Base-by-base conservation (phyloP, 2,113 vertebrate species). In the Ia io region DNA sequence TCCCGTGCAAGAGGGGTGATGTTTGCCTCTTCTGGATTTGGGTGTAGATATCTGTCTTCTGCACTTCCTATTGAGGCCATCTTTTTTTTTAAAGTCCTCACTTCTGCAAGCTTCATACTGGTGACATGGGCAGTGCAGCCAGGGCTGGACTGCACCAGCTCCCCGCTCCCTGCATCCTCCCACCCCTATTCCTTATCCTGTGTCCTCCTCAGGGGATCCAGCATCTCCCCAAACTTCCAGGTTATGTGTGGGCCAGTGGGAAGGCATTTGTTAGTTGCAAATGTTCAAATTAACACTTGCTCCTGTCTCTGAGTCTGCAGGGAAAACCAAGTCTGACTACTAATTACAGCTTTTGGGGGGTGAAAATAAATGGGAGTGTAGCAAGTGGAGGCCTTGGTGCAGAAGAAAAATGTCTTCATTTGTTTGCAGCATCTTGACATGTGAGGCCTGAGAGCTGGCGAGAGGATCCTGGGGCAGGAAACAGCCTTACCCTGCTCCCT, bases 241-340 rank as follows among this genome's bases (percentile, higher is more conserved):
- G 37, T 35, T 92, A 42, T 1, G 1, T 56, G 37, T 37, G 59
- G 83, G 51, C 79, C 91, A 82, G 86, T 51, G 80, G 85, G 70
- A 90, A 82, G 30, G 61, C 93, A 20, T 79, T 96, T 87, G 44
- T 69, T 85, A 91, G 85, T 70, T 97, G 83, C 90, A 97, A 97
- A 88, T 6, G 14, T 42, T 94, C 93, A 86, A 96, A 90, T 88
- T 94, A 96, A 96, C 90, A 86, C 88, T 85, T 97, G 78, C 32
- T 96, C 53, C 37, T 51, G 42, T 67, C 78, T 84, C 63, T 40
- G n/a, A 12, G 93, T 97, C 79, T 53, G 13, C 37, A 77, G 90
- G 89, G 95, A 86, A 97, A 97, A 76, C 42, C n/a, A 89, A 51
- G n/a, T 0, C 4, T 90, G 83, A 90, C 92, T 61, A 90, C 84